These are phyloP conservation scores for Calliopsis andreniformis DNA, from an alignment of 1,140 invertebrate genomes.

Conservation along the genomic window DNA sequence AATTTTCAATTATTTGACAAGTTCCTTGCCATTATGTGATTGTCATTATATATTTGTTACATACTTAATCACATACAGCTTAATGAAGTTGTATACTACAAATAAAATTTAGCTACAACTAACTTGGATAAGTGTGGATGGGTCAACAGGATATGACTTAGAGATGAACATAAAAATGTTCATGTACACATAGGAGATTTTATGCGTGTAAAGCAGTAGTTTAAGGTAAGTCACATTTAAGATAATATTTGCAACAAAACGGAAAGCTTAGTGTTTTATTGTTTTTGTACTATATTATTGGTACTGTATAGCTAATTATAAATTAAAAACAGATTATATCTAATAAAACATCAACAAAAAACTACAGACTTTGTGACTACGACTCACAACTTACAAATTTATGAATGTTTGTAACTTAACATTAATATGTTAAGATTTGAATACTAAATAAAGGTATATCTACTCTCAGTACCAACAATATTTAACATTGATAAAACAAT, in stretches of 20 bases:
- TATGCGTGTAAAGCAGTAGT: slow-evolving; percentile 7
- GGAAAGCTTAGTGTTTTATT: neutral
- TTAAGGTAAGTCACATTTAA: neutral
- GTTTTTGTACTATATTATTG: neutral
- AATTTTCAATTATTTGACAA: neutral
- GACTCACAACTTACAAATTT: too few species aligned
- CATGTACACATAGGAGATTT: neutral
- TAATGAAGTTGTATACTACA: slow-evolving; percentile 10
- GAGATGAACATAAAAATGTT: slow-evolving; percentile 8
- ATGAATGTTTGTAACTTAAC: too few species aligned
- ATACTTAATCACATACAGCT: slow-evolving; percentile 2
- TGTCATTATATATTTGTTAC: slow-evolving; percentile 16
- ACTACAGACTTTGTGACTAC: too few species aligned
- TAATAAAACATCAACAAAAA: too few species aligned
- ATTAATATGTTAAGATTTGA: neutral
- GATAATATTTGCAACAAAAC: slow-evolving; percentile 10
- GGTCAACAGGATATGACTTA: slow-evolving; percentile 15
- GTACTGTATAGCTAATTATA: slow-evolving; percentile 1
- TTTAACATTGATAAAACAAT: slow-evolving; percentile 19
- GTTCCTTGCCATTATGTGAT: slow-evolving; percentile 28
- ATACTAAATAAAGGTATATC: neutral
- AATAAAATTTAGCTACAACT: slow-evolving; percentile 13
- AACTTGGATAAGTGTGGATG: slow-evolving; percentile 10
- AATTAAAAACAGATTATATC: neutral
- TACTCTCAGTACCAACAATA: slow-evolving; percentile 22